A percentile compares a stretch with the other conserved stretches of the same genome.
phyloP scores from a whole-genome alignment of 2,113 vertebrate species.

The Saguinus imperator region DNA sequence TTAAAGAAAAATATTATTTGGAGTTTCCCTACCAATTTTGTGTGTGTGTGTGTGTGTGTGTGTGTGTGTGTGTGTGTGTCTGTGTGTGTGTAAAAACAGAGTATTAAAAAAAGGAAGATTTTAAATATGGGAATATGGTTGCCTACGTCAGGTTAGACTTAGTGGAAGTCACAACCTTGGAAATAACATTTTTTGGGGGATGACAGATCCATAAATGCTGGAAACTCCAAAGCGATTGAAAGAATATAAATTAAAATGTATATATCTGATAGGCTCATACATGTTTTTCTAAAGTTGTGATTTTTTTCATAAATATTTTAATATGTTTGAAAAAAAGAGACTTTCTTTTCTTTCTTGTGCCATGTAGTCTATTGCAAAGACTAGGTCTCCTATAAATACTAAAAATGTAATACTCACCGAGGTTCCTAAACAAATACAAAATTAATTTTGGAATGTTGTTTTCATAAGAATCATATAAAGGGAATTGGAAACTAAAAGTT shows the following conservation, averaged over 20 bases:
- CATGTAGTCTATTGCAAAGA: background rate
- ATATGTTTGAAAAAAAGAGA: background rate
- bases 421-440: background rate
- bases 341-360: background rate
- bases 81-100: background rate
- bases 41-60: background rate
- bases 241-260: slow-evolving; percentile 16
- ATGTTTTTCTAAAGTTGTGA: background rate
- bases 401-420: background rate
- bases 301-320: background rate
- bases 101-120: background rate
- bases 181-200: background rate
- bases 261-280: background rate
- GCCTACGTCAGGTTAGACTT: background rate
- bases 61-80: background rate
- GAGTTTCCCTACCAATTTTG: background rate
- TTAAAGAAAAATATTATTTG: slow-evolving; percentile 7
- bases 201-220: background rate
- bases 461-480: background rate
- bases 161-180: background rate
- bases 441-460: background rate
- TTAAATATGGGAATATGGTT: background rate
- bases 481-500: background rate
- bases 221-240: background rate
- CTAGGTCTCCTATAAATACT: background rate